Evolutionary conservation across 2,113 vertebrate species (phyloP).

Genomic region (Aegithalos caudatus): DNA sequence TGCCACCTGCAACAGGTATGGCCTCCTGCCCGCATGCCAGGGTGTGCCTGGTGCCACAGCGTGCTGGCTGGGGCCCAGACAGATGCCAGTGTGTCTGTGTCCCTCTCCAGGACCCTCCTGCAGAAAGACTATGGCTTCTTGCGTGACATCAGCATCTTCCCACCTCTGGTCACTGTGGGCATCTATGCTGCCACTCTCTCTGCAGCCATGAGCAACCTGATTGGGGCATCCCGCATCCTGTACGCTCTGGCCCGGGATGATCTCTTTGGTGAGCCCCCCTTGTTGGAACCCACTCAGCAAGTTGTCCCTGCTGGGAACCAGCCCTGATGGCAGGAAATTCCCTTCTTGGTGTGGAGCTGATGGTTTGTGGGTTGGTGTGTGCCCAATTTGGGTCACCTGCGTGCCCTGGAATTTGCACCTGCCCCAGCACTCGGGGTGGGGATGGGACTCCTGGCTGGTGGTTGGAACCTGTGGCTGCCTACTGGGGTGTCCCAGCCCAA

Average conservation of each 20-base stretch:
- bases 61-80: accelerated
- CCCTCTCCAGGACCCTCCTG: conserved; percentile 73
- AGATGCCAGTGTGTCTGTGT: neutral
- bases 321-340: neutral
- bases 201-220: conserved; percentile 88
- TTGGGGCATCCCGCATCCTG: conserved; percentile 88
- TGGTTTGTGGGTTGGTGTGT: neutral
- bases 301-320: neutral
- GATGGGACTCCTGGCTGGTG: neutral
- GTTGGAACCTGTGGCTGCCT: neutral
- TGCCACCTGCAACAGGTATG: conserved; percentile 85
- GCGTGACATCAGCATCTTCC: conserved; percentile 85
- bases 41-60: neutral
- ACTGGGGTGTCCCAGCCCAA: neutral
- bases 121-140: conserved; percentile 88
- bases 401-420: neutral
- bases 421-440: neutral
- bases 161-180: conserved; percentile 82
- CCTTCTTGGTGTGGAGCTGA: neutral
- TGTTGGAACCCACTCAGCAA: accelerated
- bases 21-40: accelerated
- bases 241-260: conserved; percentile 86
- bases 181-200: conserved; percentile 87
- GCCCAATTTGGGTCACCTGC: neutral
- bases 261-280: conserved; percentile 80